Conservation (phyloP, 2,113 vertebrate species). For the Sylvilagus bachmani region DNA sequence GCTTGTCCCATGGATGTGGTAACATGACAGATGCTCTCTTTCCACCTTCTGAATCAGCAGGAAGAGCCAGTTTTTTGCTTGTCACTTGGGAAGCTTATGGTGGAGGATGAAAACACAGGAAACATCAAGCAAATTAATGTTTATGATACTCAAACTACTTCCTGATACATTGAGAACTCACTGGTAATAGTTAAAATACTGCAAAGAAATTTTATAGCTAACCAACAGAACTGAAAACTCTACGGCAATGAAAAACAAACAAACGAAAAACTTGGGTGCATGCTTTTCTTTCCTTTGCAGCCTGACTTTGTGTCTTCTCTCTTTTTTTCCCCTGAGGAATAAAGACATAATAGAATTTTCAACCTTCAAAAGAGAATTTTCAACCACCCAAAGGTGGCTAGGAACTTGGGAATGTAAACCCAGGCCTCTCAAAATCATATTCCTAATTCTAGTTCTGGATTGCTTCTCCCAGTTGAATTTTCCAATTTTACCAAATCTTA, state of each 20-base stretch:
- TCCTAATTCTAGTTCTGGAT: conserved; percentile 5
- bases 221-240: background rate
- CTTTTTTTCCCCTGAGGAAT: background rate
- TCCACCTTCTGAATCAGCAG: background rate
- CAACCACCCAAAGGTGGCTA: background rate
- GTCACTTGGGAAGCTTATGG: background rate
- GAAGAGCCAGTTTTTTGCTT: background rate
- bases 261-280: background rate
- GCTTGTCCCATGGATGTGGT: background rate
- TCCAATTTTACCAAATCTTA: background rate
- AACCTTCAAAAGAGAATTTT: background rate
- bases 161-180: background rate
- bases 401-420: background rate
- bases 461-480: conserved; percentile 13
- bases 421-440: background rate
- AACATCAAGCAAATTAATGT: background rate
- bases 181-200: background rate
- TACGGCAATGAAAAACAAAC: conserved; percentile 27
- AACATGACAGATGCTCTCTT: background rate
- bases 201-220: background rate
- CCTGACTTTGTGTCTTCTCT: background rate
- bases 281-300: background rate
- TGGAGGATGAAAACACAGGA: background rate
- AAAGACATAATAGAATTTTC: background rate
- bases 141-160: background rate